phyloP scores from a whole-genome alignment of 23 tunicate species.

The Halocynthia aurantium region DNA sequence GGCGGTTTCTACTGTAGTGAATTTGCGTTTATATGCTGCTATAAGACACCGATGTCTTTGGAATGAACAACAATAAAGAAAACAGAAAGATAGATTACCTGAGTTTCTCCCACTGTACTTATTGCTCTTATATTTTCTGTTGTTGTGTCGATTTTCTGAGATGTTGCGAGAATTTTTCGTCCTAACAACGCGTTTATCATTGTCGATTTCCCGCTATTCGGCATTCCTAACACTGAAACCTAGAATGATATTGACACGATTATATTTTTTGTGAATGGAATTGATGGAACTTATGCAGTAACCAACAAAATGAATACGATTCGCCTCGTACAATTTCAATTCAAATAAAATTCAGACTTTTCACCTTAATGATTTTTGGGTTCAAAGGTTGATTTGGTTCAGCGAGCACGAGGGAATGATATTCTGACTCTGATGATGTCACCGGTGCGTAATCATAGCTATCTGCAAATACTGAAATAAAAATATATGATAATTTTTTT shows the following conservation, averaged over 20 bases:
- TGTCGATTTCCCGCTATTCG: conserved; percentile 91
- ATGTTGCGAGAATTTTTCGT: conserved; percentile 39
- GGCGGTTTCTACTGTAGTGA: too few relatives aligned
- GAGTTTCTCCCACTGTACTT: conserved; percentile 49
- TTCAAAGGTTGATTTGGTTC: conserved; percentile 17
- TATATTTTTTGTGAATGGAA: too few relatives aligned
- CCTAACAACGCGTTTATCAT: conserved; percentile 53
- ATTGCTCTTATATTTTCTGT: conserved; percentile 37
- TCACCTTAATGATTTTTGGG: conserved; percentile 12
- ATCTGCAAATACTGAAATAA: neutral
- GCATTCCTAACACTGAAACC: conserved; percentile 77
- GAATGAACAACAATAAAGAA: too few relatives aligned
- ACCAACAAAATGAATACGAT: too few relatives aligned
- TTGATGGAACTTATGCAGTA: too few relatives aligned
- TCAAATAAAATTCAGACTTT: too few relatives aligned
- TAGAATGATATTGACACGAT: too few relatives aligned
- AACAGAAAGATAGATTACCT: conserved; percentile 5
- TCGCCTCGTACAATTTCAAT: too few relatives aligned
- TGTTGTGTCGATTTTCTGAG: conserved; percentile 75
- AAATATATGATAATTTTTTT: too few relatives aligned
- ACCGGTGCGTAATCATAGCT: conserved; percentile 6
- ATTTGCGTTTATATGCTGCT: too few relatives aligned
- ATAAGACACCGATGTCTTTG: too few relatives aligned
- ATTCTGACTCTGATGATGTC: conserved; percentile 7
- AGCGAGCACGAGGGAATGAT: conserved; percentile 13